A percentile compares a stretch with the other conserved stretches of the same genome.
These are phyloP conservation scores for Brachyopa scutellaris DNA, from an alignment of 2,888 invertebrate genomes.

Conservation along the genomic window DNA sequence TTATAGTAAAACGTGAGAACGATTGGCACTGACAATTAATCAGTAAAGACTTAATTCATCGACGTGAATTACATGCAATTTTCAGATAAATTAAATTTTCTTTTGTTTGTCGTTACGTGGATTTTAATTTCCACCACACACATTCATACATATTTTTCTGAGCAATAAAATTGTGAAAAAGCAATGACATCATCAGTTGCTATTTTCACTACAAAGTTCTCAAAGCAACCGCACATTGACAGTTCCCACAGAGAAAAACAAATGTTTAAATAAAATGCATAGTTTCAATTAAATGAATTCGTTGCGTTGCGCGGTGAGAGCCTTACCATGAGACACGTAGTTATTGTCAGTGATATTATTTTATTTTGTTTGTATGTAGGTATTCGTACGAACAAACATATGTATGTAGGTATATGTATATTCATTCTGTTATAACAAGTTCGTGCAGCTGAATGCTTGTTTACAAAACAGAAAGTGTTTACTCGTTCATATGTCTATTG, in stretches of 20 bases:
- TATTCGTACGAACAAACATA: no score
- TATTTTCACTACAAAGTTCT: slow-evolving; percentile 27
- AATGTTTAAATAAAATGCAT: not conserved
- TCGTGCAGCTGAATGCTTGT: no score
- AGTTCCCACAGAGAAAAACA: not conserved
- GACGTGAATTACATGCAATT: not conserved
- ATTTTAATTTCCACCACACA: not conserved
- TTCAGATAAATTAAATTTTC: not conserved
- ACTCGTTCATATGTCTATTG: no score
- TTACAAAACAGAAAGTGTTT: no score
- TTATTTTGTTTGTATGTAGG: no score
- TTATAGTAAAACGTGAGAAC: not conserved
- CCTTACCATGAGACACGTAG: no score
- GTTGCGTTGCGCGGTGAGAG: no score
- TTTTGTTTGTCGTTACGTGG: not conserved
- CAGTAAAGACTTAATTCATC: slow-evolving; percentile 1
- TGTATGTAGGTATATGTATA: no score
- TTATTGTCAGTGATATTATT: no score
- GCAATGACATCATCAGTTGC: slow-evolving; percentile 39
- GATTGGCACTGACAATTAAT: no score
- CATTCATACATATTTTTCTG: not conserved
- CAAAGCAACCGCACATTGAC: not conserved
- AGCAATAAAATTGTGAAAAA: slow-evolving; percentile 16
- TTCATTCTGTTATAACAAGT: no score
- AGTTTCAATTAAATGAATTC: not conserved